Conservation (phyloP, 2,888 invertebrate genomes). For the Branchipolynoe longqiensis region DNA sequence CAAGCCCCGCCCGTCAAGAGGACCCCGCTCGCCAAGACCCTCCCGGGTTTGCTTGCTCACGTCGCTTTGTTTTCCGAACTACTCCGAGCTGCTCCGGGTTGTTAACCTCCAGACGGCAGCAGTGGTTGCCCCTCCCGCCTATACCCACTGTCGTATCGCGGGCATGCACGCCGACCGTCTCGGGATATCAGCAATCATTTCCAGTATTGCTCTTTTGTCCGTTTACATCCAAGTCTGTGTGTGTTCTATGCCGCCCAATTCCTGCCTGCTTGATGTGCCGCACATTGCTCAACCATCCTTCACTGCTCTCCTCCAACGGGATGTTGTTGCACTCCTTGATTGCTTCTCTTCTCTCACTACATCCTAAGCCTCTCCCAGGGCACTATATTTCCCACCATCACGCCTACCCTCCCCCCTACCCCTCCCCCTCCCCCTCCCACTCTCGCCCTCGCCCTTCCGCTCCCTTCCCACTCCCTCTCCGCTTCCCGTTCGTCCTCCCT, state of each 20-base stretch:
- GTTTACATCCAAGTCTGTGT: too few relatives aligned
- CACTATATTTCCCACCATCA: neutral
- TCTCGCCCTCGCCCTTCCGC: neutral
- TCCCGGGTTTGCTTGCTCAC: conserved; percentile 17
- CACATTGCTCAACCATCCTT: neutral
- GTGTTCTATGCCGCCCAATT: too few relatives aligned
- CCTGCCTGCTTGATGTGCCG: neutral
- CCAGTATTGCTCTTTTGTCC: too few relatives aligned
- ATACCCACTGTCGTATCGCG: neutral
- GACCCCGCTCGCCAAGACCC: neutral
- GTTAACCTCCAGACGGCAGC: conserved; percentile 4
- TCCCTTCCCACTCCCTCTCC: neutral
- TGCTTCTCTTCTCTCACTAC: neutral
- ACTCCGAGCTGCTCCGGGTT: neutral
- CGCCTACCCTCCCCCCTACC: neutral
- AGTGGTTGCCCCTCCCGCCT: neutral
- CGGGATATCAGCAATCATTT: too few relatives aligned
- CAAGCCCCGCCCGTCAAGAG: neutral
- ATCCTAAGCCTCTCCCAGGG: neutral
- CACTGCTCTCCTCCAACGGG: neutral
- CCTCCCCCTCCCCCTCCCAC: neutral
- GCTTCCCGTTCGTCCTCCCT: neutral
- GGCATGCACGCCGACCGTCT: too few relatives aligned
- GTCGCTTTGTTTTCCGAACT: conserved; percentile 28
- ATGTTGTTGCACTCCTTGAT: too few relatives aligned